Base-by-base conservation (phyloP, 2,797 vertebrate species). In the Darevskia mixta region DNA sequence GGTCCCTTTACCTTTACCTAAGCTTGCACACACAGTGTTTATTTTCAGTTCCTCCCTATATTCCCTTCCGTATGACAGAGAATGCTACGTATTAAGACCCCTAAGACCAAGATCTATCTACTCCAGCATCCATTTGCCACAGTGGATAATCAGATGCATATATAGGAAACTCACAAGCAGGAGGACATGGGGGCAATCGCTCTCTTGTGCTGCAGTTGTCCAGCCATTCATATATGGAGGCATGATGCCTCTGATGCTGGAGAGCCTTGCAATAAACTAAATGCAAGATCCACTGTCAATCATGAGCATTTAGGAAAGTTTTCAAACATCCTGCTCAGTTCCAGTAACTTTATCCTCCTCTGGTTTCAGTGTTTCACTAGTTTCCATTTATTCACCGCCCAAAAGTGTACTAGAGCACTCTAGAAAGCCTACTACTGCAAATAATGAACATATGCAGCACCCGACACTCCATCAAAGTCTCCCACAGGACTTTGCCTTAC, bases 291-390 rank as follows among this genome's bases (percentile, higher is more conserved):
- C 72, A 76, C 9, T 83, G 4, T 38, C 84, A 75, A 20, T 8
- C 2, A 49, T 15, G 25, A 89, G 5, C n/a, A 55, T 69, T 0
- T 0, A 79, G 83, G 81, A 83, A 55, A 87, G 79, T 75, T 86
- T 89, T 75, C 87, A 87, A 90, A 86, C 41, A 85, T 38, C 77
- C 4, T 81, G 35, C 17, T 61, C n/a, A 43, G 17, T 78, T 79
- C 27, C 25, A 76, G 7, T 78, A 20, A 17, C 32, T 23, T 64
- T 7, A 76, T 6, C 35, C 27, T 83, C 27, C 2, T 69, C 38
- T 55, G 23, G 38, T 35, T 73, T 73, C 32, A 1, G 6, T 76
- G 32, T 72, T 76, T 55, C 75, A 15, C 35, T 67, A n/a, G 49
- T 35, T 27, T 69, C 66, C 35, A 23, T 6, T 27, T 61, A 75